Conservation (phyloP, 2,888 invertebrate genomes). For the Allolobophora icterica region DNA sequence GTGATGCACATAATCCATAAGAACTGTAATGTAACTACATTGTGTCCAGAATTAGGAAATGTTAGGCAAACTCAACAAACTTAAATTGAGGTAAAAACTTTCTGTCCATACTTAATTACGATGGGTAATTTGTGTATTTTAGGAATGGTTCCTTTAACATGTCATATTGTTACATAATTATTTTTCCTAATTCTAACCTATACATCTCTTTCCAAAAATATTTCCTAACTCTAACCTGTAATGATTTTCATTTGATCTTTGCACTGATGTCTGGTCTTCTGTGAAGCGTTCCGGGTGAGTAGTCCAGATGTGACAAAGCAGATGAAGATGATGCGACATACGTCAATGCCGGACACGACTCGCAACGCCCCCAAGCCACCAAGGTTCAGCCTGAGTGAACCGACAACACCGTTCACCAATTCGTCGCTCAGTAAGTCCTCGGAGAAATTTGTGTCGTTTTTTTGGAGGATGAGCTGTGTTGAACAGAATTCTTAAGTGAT, state of each 20-base stretch:
- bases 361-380: background rate
- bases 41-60: background rate
- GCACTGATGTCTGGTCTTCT: background rate
- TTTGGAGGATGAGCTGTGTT: background rate
- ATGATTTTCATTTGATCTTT: background rate
- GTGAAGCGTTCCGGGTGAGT: constrained; percentile 26
- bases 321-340: constrained; percentile 26
- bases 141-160: too few relatives aligned
- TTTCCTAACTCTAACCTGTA: background rate
- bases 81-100: background rate
- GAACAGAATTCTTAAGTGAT: background rate
- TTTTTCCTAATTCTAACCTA: background rate
- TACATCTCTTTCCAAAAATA: background rate
- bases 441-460: background rate
- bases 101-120: too few relatives aligned
- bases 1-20: too few relatives aligned
- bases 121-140: too few relatives aligned
- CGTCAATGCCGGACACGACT: constrained; percentile 32
- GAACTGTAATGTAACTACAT: too few relatives aligned
- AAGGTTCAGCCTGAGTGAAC: constrained; percentile 22
- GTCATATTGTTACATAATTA: too few relatives aligned
- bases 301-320: constrained; percentile 31
- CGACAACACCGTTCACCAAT: constrained; percentile 27
- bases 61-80: background rate
- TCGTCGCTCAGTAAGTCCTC: background rate